A percentile compares a stretch with the other conserved stretches of the same genome.
phyloP scores from a whole-genome alignment of 2,797 vertebrate genomes.

The Linurgus olivaceus region DNA sequence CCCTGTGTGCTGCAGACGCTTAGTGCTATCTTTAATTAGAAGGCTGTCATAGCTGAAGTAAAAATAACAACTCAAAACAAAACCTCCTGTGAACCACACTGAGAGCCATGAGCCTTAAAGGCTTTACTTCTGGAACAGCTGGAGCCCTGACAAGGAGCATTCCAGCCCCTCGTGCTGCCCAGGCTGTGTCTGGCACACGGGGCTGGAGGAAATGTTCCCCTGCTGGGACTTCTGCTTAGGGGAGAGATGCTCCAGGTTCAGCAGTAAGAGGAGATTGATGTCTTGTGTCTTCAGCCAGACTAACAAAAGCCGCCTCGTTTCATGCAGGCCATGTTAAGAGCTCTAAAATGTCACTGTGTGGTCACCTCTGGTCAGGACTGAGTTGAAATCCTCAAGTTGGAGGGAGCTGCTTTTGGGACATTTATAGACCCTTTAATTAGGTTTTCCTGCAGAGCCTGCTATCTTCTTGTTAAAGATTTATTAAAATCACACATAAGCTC shows the following conservation, averaged over 20 bases:
- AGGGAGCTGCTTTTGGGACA: background rate
- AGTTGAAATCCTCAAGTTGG: background rate
- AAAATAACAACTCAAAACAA: constrained; percentile 9
- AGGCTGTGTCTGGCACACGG: rapidly evolving
- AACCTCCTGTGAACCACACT: background rate
- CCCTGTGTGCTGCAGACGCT: background rate
- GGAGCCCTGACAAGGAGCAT: background rate
- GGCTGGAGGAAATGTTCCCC: background rate
- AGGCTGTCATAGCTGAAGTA: background rate
- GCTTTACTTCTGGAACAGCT: background rate
- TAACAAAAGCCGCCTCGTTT: background rate
- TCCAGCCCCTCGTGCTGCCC: background rate
- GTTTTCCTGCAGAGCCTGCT: too few species aligned
- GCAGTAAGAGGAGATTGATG: background rate
- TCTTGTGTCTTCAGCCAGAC: background rate
- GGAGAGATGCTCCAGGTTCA: background rate
- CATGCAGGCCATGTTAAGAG: background rate
- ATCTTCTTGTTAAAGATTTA: background rate
- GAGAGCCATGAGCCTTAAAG: background rate
- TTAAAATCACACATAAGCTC: background rate
- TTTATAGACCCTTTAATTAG: background rate
- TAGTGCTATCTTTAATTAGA: background rate
- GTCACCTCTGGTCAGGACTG: background rate
- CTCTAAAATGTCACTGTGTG: background rate
- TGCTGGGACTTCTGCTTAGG: rapidly evolving